Conservation (phyloP, 2,888 invertebrate genomes). For the Pseudeuparius sepicola region DNA sequence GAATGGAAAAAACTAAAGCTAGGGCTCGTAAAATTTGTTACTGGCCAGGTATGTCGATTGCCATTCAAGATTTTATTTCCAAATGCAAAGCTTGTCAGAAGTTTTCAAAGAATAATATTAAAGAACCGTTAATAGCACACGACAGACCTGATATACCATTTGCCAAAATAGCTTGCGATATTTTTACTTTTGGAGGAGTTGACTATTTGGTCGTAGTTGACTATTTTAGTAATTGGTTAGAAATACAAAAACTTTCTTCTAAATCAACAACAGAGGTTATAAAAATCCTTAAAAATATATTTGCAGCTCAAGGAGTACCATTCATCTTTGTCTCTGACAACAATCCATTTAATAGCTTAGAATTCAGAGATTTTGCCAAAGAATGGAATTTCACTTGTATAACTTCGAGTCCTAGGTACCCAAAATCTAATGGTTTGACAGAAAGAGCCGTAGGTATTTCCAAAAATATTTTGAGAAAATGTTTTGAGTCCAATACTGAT, state of each 20-base stretch:
- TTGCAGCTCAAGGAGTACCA: conserved; percentile 14
- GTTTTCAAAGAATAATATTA: too few species aligned
- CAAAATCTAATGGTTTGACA: conserved; percentile 18
- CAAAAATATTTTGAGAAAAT: conserved; percentile 11
- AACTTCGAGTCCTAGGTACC: conserved; percentile 15
- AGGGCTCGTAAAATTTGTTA: too few species aligned
- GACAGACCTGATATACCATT: conserved; percentile 6
- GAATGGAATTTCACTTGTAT: conserved; percentile 15
- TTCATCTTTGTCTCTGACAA: conserved; percentile 11
- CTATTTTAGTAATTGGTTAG: conserved; percentile 11
- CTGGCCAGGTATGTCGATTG: too few species aligned
- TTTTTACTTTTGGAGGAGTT: conserved; percentile 5
- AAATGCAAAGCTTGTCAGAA: too few species aligned
- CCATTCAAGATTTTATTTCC: too few species aligned
- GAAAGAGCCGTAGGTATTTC: conserved; percentile 11
- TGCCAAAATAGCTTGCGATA: conserved; percentile 8
- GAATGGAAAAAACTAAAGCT: too few species aligned
- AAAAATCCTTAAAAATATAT: conserved; percentile 12
- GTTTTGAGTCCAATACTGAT: conserved; percentile 9
- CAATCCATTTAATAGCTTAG: conserved; percentile 14
- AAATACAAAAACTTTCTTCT: conserved; percentile 18
- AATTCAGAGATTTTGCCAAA: conserved; percentile 12
- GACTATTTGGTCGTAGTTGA: conserved; percentile 10
- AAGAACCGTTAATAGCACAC: conserved; percentile 7
- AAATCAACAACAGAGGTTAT: conserved; percentile 3